phyloP scores from a whole-genome alignment of 1,140 invertebrate species.

The Cepaea nemoralis region DNA sequence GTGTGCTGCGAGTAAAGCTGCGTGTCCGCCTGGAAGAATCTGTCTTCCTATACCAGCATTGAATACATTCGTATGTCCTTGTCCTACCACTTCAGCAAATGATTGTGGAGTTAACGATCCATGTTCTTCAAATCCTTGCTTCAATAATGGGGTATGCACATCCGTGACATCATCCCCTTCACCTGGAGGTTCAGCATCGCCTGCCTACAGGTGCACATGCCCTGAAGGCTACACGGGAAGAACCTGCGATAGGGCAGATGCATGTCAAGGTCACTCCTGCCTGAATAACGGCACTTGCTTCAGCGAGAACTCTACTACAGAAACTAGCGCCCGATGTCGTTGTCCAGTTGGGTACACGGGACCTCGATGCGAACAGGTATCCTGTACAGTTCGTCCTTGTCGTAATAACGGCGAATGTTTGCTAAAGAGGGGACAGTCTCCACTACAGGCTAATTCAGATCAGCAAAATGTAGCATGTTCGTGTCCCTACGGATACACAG shows the following conservation, averaged over 20 bases:
- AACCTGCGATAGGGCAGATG: not conserved
- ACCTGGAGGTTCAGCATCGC: not conserved
- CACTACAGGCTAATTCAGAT: not conserved
- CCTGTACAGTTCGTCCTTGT: slow-evolving; percentile 6
- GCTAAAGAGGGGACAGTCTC: not conserved
- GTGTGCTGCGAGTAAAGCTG: not conserved
- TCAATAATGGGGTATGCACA: not conserved
- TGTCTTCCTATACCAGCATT: slow-evolving; percentile 21
- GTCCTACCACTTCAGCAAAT: not conserved
- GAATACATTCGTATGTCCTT: not conserved
- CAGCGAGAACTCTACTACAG: not conserved
- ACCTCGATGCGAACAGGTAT: not conserved
- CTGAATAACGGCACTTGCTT: slow-evolving; percentile 11
- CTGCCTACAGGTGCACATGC: not conserved
- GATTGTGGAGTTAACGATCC: not conserved
- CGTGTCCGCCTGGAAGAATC: not conserved
- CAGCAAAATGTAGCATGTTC: not conserved
- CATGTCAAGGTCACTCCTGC: not conserved
- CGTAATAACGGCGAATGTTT: slow-evolving; percentile 16
- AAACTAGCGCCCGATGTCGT: not conserved
- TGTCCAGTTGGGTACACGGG: slow-evolving; percentile 11
- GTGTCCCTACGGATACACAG: slow-evolving; percentile 14
- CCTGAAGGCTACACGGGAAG: not conserved
- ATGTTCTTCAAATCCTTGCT: slow-evolving; percentile 23
- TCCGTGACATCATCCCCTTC: not conserved